Evolutionary conservation across 2,113 vertebrate species (phyloP).

Genomic region (Centropus bengalensis): DNA sequence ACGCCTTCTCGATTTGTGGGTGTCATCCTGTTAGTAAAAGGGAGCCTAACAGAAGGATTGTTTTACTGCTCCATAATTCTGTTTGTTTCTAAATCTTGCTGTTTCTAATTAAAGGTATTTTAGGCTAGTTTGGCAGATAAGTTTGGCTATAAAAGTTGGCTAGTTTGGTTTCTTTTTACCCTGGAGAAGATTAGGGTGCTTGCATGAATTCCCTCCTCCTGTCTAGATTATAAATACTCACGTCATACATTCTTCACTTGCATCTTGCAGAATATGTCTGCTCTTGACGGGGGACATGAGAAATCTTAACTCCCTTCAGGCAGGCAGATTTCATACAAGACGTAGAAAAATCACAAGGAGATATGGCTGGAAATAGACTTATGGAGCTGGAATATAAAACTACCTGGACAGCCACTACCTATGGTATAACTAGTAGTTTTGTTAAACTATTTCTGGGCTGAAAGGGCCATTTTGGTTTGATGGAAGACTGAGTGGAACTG

Average conservation of each 20-base stretch:
- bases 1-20: neutral
- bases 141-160: no score
- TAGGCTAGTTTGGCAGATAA: neutral
- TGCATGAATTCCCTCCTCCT: neutral
- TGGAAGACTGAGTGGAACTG: neutral
- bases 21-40: slow-evolving; percentile 10
- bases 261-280: neutral
- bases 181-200: neutral
- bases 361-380: neutral
- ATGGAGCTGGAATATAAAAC: neutral
- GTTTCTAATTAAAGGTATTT: neutral
- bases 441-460: neutral
- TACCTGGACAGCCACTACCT: neutral
- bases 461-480: neutral
- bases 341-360: neutral
- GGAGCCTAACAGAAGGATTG: neutral
- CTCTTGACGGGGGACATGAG: neutral
- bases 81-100: neutral
- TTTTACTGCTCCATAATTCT: neutral
- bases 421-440: neutral
- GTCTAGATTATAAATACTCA: neutral
- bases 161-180: neutral
- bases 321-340: neutral
- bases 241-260: neutral
- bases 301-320: neutral